Percentiles rank a stretch among this genome's conserved stretches.
phyloP scores from a whole-genome alignment of 2,113 vertebrate genomes.

The Peucedramus taeniatus region DNA sequence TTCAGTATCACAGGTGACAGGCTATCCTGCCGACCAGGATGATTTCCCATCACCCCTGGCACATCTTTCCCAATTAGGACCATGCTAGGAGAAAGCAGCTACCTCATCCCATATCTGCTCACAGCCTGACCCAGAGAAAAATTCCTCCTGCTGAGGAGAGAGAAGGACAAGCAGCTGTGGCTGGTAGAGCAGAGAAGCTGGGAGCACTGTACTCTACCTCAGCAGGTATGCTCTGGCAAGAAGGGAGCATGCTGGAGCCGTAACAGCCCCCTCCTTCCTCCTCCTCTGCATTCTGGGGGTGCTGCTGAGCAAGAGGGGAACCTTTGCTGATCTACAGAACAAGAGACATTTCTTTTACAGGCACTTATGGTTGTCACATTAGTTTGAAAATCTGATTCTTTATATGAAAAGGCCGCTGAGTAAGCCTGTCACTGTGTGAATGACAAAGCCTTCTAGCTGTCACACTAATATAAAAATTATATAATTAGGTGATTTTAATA shows the following conservation, averaged over 20 bases:
- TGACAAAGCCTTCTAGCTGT: background rate
- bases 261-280: background rate
- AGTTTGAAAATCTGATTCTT: background rate
- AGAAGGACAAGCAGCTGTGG: background rate
- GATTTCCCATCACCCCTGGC: background rate
- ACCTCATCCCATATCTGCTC: background rate
- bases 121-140: background rate
- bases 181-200: background rate
- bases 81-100: background rate
- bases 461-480: background rate
- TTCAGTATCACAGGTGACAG: background rate
- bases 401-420: background rate
- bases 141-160: background rate
- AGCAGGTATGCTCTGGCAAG: background rate
- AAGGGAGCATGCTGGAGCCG: background rate
- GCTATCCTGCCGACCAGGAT: background rate
- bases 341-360: background rate
- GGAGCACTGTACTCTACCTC: background rate
- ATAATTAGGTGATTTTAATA: background rate
- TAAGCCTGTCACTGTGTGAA: background rate
- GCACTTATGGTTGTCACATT: background rate
- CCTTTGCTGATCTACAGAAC: background rate
- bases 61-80: accelerated
- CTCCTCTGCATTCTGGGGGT: background rate
- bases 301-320: background rate